A percentile compares a stretch with the other conserved stretches of the same genome.
Evolutionary conservation across 2,797 vertebrate genomes (phyloP).

Genomic region (Spondyliosoma cantharus): DNA sequence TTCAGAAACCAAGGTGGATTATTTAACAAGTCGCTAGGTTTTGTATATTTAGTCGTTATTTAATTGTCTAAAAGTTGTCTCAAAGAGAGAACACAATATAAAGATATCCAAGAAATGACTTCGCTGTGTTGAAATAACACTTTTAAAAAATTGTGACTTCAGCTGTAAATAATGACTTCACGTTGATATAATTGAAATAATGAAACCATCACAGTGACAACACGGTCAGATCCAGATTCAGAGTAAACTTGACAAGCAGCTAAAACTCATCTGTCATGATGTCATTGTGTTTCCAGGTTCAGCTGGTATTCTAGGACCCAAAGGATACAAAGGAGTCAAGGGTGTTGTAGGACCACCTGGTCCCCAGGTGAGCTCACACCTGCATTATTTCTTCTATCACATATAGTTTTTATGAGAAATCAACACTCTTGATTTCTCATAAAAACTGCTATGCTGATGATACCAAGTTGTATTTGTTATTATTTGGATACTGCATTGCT

Average conservation of each 20-base stretch:
- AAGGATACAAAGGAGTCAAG: conserved; percentile 66
- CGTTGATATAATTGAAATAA: neutral
- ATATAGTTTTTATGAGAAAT: neutral
- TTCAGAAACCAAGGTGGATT: neutral
- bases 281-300: conserved; percentile 58
- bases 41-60: neutral
- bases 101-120: neutral
- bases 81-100: neutral
- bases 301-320: conserved; percentile 55
- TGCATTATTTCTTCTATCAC: neutral
- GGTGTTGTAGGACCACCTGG: conserved; percentile 68
- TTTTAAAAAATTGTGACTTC: no score
- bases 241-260: neutral
- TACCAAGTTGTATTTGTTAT: neutral
- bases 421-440: no score
- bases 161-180: neutral
- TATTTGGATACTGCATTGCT: neutral
- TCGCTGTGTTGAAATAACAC: neutral
- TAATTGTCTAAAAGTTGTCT: neutral
- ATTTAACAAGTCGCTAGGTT: neutral
- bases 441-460: no score
- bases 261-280: conserved; percentile 17
- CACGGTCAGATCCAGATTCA: conserved; percentile 1
- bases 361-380: conserved; percentile 58
- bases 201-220: neutral